phyloP scores from a whole-genome alignment of 1,140 invertebrate genomes.

The Matsumurasca onukii region DNA sequence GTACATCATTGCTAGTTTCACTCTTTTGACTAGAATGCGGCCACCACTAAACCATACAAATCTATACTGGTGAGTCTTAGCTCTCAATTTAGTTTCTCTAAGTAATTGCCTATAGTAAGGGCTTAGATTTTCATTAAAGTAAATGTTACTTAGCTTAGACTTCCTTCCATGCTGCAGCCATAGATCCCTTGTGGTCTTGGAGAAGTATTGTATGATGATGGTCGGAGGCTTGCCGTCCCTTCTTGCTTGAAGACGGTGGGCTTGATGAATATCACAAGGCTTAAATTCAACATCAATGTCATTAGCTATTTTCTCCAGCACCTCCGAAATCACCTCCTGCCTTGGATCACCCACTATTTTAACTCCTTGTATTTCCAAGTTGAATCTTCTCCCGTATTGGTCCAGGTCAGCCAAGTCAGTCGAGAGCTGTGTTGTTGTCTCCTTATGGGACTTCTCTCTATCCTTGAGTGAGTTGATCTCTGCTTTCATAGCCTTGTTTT shows the following conservation, averaged over 20 bases:
- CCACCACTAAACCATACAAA: constrained; percentile 10
- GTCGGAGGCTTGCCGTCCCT: not conserved
- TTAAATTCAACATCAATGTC: not conserved
- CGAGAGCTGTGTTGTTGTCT: not conserved
- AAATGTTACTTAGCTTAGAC: not conserved
- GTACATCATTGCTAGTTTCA: too few species aligned
- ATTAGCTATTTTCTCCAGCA: not conserved
- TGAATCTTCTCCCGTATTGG: constrained; percentile 13
- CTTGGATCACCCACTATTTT: not conserved
- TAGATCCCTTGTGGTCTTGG: not conserved
- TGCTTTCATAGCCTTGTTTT: not conserved
- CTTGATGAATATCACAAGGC: not conserved
- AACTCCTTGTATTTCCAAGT: not conserved
- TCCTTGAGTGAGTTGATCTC: not conserved
- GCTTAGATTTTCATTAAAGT: not conserved
- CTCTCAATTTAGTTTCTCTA: not conserved
- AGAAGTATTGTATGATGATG: not conserved
- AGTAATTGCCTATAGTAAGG: not conserved
- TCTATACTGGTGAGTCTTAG: constrained; percentile 1
- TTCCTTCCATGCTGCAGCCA: not conserved
- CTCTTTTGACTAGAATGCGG: not conserved
- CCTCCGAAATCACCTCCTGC: not conserved
- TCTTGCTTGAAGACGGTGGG: not conserved
- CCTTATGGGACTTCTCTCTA: not conserved
- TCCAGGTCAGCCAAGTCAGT: not conserved